Conservation (phyloP, 1,140 invertebrate genomes). For the Nixonia krombeini region DNA sequence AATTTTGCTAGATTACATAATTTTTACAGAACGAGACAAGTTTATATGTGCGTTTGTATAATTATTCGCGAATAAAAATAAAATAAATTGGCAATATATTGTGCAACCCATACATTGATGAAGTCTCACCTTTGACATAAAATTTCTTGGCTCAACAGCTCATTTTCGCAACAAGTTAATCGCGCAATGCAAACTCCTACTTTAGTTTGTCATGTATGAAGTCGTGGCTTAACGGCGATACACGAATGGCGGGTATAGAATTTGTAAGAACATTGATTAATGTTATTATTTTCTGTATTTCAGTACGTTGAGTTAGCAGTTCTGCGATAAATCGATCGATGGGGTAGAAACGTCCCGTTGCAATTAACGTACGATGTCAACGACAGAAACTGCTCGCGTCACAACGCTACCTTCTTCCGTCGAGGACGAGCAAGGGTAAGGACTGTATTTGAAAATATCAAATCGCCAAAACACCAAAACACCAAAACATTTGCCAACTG, state of each 20-base stretch:
- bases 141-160: slow-evolving; percentile 7
- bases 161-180: slow-evolving; percentile 17
- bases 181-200: too few relatives aligned
- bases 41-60: too few relatives aligned
- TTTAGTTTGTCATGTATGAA: slow-evolving; percentile 19
- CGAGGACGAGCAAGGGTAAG: slow-evolving; percentile 59
- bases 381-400: slow-evolving; percentile 52
- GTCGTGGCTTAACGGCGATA: slow-evolving; percentile 1
- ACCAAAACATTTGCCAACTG: too few relatives aligned
- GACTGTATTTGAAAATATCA: too few relatives aligned
- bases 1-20: too few relatives aligned
- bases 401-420: slow-evolving; percentile 35
- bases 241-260: neutral
- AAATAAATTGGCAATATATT: too few relatives aligned
- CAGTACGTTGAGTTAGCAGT: slow-evolving; percentile 4
- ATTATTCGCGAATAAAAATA: too few relatives aligned
- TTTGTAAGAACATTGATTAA: too few relatives aligned
- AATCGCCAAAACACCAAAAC: too few relatives aligned
- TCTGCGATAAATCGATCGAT: neutral
- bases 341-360: slow-evolving; percentile 1
- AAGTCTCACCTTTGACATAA: too few relatives aligned
- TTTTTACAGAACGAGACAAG: too few relatives aligned
- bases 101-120: neutral
- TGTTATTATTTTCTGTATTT: too few relatives aligned
- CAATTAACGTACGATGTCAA: slow-evolving; percentile 54